phyloP scores from a whole-genome alignment of 2,113 vertebrate species.

The Myotis lucifugus region DNA sequence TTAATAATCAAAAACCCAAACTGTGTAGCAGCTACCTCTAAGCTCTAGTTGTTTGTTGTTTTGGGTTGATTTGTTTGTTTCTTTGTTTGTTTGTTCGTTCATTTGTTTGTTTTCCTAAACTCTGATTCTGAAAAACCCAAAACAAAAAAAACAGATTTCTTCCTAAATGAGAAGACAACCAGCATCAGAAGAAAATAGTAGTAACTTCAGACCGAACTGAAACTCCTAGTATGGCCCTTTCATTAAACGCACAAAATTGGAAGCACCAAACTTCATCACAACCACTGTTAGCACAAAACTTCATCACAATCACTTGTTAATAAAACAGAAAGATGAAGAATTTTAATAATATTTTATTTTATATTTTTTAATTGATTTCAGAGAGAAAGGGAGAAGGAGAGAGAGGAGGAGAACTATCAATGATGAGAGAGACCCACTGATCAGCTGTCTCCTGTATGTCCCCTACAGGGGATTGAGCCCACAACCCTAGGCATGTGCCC shows the following conservation, averaged over 20 bases:
- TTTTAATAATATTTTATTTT: not conserved
- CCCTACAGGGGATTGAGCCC: too few species aligned
- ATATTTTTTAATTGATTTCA: too few species aligned
- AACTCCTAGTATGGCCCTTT: not conserved
- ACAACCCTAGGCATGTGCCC: too few species aligned
- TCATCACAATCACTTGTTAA: not conserved
- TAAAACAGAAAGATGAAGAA: not conserved
- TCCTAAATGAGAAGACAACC: not conserved
- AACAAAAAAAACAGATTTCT: not conserved
- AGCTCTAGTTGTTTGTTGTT: not conserved
- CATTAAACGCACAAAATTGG: not conserved
- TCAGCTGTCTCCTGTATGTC: too few species aligned
- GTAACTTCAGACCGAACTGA: not conserved
- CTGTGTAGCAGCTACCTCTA: not conserved
- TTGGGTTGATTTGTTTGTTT: not conserved
- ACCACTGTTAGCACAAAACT: not conserved
- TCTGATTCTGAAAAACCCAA: not conserved
- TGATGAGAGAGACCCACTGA: too few species aligned
- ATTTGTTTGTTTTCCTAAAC: not conserved
- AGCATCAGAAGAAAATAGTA: not conserved
- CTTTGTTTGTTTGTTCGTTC: too few species aligned
- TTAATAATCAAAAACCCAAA: not conserved
- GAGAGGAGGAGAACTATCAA: too few species aligned
- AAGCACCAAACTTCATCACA: not conserved
- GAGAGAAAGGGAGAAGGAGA: too few species aligned